phyloP scores from a whole-genome alignment of 2,888 invertebrate species.

The Drosophila kanekoi region DNA sequence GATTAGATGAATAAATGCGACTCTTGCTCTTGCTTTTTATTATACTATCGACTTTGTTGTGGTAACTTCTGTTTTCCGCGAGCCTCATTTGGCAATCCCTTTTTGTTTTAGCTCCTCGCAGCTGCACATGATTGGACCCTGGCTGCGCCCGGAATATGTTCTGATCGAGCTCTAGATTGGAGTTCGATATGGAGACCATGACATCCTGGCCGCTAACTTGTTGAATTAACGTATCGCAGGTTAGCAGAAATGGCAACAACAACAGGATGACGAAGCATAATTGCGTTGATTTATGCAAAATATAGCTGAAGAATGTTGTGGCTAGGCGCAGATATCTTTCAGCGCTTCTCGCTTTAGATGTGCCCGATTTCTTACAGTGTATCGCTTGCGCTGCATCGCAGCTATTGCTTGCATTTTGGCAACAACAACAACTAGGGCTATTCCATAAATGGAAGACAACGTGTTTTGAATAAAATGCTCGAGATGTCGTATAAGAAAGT shows the following conservation, averaged over 20 bases:
- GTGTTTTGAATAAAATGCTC: too few relatives aligned
- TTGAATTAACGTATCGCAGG: conserved; percentile 33
- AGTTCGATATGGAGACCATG: conserved; percentile 10
- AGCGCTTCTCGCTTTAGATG: not conserved
- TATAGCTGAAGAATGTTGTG: conserved; percentile 29
- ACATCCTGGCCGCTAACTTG: conserved; percentile 39
- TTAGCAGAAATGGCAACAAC: conserved; percentile 49
- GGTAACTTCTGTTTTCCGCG: not conserved
- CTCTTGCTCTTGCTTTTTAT: conserved; percentile 12
- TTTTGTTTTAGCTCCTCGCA: not conserved
- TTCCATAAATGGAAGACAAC: too few relatives aligned
- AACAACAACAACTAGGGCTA: not conserved
- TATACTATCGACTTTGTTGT: conserved; percentile 3
- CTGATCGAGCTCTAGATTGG: conserved; percentile 14
- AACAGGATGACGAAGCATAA: conserved; percentile 57
- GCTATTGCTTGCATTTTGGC: not conserved
- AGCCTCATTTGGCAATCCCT: not conserved
- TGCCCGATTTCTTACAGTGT: too few relatives aligned
- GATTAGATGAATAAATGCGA: conserved; percentile 20
- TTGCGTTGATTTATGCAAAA: conserved; percentile 42
- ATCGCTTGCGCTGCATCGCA: too few relatives aligned
- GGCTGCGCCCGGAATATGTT: conserved; percentile 6
- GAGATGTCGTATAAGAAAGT: not conserved
- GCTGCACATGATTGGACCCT: not conserved
- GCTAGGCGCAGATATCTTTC: not conserved